phyloP scores from a whole-genome alignment of 2,888 invertebrate species.

The Drosophila diplacantha region DNA sequence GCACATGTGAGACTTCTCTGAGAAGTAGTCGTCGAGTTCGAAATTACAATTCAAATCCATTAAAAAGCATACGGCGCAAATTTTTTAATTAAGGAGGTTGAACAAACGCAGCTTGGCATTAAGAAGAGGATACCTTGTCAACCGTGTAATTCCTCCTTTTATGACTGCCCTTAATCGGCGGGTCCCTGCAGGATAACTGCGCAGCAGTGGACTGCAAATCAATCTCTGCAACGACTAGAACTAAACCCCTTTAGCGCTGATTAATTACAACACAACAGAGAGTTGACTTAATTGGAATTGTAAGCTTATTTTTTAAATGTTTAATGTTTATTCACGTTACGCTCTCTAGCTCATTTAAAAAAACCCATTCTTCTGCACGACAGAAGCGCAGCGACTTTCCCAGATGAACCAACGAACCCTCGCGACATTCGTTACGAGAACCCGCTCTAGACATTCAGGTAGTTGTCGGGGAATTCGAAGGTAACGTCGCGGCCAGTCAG shows the following conservation, averaged over 20 bases:
- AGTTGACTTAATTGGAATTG: slow-evolving; percentile 24
- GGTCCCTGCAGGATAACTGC: slow-evolving; percentile 20
- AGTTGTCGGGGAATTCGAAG: slow-evolving; percentile 99
- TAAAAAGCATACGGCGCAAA: slow-evolving; percentile 43
- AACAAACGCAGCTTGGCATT: slow-evolving; percentile 16
- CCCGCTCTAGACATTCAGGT: slow-evolving; percentile 82
- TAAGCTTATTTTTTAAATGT: slow-evolving; percentile 61
- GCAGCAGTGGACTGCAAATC: slow-evolving; percentile 20
- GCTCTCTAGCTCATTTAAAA: slow-evolving; percentile 59
- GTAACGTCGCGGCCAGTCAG: slow-evolving; percentile 98
- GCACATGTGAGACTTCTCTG: slow-evolving; percentile 48
- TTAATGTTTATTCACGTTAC: slow-evolving; percentile 66
- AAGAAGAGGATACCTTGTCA: slow-evolving; percentile 1
- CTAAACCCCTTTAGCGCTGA: slow-evolving; percentile 24
- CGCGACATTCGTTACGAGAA: slow-evolving; percentile 41
- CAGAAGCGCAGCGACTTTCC: slow-evolving; percentile 57
- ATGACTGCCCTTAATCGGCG: slow-evolving; percentile 48
- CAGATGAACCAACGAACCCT: slow-evolving; percentile 50
- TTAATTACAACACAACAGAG: slow-evolving; percentile 10
- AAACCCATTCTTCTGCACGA: slow-evolving; percentile 67
- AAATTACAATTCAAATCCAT: slow-evolving; percentile 60
- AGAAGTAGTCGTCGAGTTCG: slow-evolving; percentile 1
- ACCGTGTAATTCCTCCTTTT: slow-evolving; percentile 22
- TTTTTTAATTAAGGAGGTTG: slow-evolving; percentile 59
- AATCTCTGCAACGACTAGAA: slow-evolving; percentile 18